Conservation (phyloP, 2,113 vertebrate genomes). For the Ibidorhyncha struthersii region DNA sequence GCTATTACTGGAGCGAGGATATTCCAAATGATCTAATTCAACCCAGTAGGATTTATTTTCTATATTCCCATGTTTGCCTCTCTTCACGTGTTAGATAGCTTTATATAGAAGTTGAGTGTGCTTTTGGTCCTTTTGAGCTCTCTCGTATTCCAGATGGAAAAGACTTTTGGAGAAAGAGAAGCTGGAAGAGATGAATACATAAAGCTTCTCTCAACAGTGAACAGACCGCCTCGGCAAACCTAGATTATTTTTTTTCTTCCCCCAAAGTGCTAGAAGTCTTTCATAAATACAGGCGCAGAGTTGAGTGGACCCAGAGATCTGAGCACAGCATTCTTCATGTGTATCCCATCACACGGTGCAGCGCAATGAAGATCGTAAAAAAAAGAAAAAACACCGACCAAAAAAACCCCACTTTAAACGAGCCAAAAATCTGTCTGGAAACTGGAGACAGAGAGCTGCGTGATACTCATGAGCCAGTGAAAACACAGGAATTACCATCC, state of each 20-base stretch:
- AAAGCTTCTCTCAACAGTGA: neutral
- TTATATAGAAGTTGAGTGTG: neutral
- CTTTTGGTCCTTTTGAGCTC: neutral
- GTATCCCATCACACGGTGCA: neutral
- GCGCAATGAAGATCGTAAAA: neutral
- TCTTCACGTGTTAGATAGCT: neutral
- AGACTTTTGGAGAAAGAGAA: neutral
- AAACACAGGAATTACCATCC: neutral
- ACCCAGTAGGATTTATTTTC: neutral
- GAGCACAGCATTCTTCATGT: neutral
- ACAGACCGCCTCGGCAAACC: neutral
- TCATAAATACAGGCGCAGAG: neutral
- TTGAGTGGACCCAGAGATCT: neutral
- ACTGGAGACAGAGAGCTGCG: neutral
- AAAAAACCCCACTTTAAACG: neutral
- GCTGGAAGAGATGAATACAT: neutral
- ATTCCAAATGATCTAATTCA: neutral
- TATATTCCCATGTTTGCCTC: neutral
- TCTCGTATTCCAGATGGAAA: neutral
- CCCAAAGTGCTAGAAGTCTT: neutral
- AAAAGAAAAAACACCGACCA: neutral
- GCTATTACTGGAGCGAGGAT: neutral
- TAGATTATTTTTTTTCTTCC: neutral
- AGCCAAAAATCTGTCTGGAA: conserved; percentile 2
- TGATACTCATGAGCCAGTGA: neutral